phyloP scores from a whole-genome alignment of 2,113 vertebrate species.

The Electrona antarctica region DNA sequence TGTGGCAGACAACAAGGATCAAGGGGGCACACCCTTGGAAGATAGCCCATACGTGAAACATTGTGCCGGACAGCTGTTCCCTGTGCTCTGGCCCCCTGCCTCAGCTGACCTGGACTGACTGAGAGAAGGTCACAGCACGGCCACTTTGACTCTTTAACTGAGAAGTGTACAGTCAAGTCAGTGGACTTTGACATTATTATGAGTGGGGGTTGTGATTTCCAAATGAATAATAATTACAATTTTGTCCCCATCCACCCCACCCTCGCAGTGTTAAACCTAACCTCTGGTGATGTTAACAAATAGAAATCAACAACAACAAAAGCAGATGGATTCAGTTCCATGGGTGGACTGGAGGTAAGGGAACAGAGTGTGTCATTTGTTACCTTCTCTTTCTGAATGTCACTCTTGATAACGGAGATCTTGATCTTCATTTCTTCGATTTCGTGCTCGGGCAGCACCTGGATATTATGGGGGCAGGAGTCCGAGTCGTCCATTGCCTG shows the following conservation, averaged over 20 bases:
- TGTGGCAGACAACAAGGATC: background rate
- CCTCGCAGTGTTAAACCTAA: background rate
- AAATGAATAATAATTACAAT: no score
- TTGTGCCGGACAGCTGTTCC: background rate
- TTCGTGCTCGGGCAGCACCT: conserved; percentile 92
- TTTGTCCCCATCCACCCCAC: no score
- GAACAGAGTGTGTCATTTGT: background rate
- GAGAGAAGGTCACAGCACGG: background rate
- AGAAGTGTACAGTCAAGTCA: no score
- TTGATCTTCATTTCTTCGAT: conserved; percentile 99
- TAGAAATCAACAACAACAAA: background rate
- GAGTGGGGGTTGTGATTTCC: no score
- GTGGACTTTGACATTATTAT: no score
- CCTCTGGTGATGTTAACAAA: background rate
- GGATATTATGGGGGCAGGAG: conserved; percentile 87
- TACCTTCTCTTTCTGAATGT: conserved; percentile 97
- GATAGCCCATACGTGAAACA: background rate
- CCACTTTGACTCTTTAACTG: no score
- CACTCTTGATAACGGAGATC: conserved; percentile 94
- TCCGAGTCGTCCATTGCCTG: conserved; percentile 92
- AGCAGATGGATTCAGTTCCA: no score
- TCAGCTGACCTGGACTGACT: background rate
- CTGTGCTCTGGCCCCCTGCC: background rate
- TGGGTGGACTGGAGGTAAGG: no score
- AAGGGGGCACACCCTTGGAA: background rate